Evolutionary conservation across 2,113 vertebrate species (phyloP).

Genomic region (Tympanuchus pallidicinctus): DNA sequence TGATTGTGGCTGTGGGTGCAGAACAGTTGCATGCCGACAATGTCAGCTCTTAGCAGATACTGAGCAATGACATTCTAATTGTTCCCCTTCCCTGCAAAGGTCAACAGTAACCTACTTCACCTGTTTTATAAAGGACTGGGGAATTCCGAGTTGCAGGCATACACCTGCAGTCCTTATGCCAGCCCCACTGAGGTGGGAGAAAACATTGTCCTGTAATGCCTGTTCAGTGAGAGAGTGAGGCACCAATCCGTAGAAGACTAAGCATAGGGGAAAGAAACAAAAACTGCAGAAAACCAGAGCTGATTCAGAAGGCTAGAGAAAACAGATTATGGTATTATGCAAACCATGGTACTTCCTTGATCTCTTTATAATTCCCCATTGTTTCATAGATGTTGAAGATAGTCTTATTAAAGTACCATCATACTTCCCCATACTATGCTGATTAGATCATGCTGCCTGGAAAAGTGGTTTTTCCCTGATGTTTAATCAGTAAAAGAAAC

Average conservation of each 20-base stretch:
- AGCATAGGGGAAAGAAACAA: accelerated
- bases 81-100: not conserved
- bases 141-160: not conserved
- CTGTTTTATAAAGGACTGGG: not conserved
- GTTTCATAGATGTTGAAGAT: not conserved
- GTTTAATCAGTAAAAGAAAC: not conserved
- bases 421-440: not conserved
- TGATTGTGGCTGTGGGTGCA: not conserved
- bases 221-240: not conserved
- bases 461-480: not conserved
- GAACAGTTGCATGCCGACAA: not conserved
- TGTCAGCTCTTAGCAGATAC: not conserved
- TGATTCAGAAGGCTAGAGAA: not conserved
- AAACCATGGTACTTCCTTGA: not conserved
- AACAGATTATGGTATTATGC: not conserved
- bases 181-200: not conserved
- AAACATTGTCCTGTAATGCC: not conserved
- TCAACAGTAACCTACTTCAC: not conserved
- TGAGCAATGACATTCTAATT: not conserved
- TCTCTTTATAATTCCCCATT: not conserved
- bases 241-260: not conserved
- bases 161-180: not conserved
- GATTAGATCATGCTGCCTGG: not conserved
- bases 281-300: not conserved
- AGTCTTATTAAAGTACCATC: not conserved